Conservation (phyloP, 1,140 invertebrate species). For the Leptinotarsa lineolata region DNA sequence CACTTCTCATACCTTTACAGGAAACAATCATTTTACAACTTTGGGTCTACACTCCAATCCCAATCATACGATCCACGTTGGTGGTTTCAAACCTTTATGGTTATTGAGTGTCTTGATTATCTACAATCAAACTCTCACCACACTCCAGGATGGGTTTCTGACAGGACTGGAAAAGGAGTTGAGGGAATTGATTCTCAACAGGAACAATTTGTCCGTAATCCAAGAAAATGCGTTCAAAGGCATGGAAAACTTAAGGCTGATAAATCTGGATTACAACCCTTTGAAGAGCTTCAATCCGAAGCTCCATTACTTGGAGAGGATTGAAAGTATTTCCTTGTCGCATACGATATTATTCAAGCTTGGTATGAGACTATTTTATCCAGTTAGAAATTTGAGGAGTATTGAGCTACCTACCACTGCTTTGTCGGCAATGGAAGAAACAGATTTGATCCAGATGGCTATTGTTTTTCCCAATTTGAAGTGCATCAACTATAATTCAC, state of each 20-base stretch:
- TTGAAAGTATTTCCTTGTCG: not conserved
- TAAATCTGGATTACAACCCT: not conserved
- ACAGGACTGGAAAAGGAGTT: not conserved
- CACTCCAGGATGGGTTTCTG: not conserved
- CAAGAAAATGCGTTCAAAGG: not conserved
- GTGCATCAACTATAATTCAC: not conserved
- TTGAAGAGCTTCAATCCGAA: not conserved
- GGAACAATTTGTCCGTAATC: not conserved
- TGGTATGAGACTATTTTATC: not conserved
- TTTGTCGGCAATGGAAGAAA: not conserved
- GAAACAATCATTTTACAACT: not conserved
- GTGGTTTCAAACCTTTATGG: not conserved
- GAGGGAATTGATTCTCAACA: not conserved
- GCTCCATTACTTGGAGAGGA: not conserved
- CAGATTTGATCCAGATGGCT: not conserved
- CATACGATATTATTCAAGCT: not conserved
- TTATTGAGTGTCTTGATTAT: not conserved
- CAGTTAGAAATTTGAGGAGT: not conserved
- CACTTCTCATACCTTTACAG: not conserved
- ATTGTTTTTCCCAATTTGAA: not conserved
- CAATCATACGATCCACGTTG: not conserved
- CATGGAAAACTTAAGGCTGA: not conserved
- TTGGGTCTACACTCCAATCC: not conserved
- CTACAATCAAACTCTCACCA: not conserved
- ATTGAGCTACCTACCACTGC: not conserved